These are phyloP conservation scores for Falco punctatus DNA, from an alignment of 2,113 vertebrate genomes.

Conservation along the genomic window DNA sequence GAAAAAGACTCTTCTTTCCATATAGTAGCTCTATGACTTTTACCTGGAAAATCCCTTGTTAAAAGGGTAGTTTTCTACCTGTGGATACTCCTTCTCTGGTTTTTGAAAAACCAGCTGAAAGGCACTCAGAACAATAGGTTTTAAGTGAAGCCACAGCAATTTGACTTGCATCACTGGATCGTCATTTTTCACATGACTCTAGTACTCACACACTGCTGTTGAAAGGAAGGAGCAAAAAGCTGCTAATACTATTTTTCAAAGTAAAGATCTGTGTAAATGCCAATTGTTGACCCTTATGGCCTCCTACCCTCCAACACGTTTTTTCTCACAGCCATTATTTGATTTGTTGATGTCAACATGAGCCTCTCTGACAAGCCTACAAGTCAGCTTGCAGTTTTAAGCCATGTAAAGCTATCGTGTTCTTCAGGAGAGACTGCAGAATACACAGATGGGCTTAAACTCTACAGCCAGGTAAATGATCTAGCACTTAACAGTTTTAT, in stretches of 20 bases:
- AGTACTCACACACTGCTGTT: neutral
- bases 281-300: neutral
- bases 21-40: neutral
- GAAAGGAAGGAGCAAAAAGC: neutral
- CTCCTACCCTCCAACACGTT: neutral
- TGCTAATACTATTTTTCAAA: slow-evolving; percentile 27
- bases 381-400: neutral
- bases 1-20: neutral
- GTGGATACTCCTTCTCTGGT: neutral
- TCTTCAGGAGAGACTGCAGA: neutral
- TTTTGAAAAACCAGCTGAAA: neutral
- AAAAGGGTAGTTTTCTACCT: neutral
- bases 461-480: slow-evolving; percentile 7
- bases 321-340: neutral
- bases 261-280: neutral
- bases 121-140: neutral
- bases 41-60: neutral
- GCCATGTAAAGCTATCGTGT: neutral
- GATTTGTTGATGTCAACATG: neutral
- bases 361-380: neutral
- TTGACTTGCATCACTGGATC: neutral
- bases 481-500: slow-evolving; percentile 26
- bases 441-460: neutral
- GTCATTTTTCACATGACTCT: neutral
- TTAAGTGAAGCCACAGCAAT: neutral